Evolutionary conservation across 2,113 vertebrate species (phyloP).

Genomic region (Circaetus cinerascens): DNA sequence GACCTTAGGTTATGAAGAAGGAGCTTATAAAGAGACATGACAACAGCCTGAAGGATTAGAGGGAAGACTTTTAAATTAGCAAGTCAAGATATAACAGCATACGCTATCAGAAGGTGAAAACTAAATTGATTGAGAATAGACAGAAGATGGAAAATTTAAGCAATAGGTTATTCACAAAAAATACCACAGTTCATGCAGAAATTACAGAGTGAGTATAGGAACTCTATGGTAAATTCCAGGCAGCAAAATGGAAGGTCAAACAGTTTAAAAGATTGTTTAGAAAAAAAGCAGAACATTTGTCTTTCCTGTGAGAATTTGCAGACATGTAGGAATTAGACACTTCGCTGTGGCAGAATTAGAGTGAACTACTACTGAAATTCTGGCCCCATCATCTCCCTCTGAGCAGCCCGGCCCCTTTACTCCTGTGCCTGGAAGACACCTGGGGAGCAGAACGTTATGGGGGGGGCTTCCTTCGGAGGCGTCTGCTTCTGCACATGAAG

Average conservation of each 20-base stretch:
- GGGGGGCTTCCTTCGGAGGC: not conserved
- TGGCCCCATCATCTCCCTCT: not conserved
- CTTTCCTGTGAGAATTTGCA: not conserved
- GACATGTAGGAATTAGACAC: not conserved
- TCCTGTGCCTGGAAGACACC: not conserved
- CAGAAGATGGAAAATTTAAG: not conserved
- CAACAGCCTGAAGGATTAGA: not conserved
- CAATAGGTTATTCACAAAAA: not conserved
- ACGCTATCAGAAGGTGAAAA: not conserved
- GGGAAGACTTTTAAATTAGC: not conserved
- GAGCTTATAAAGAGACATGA: not conserved
- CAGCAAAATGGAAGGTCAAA: not conserved
- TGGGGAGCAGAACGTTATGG: fast-evolving
- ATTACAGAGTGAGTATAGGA: not conserved
- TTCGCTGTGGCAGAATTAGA: not conserved
- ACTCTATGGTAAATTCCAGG: not conserved
- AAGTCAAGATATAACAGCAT: not conserved
- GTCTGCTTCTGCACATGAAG: fast-evolving
- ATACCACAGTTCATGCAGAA: not conserved
- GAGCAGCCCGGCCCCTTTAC: not conserved
- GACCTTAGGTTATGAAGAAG: not conserved
- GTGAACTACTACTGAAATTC: not conserved
- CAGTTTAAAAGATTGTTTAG: not conserved
- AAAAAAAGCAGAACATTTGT: not conserved
- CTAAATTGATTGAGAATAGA: not conserved